Conservation (phyloP, 2,888 invertebrate species). For the Mythimna loreyi region DNA sequence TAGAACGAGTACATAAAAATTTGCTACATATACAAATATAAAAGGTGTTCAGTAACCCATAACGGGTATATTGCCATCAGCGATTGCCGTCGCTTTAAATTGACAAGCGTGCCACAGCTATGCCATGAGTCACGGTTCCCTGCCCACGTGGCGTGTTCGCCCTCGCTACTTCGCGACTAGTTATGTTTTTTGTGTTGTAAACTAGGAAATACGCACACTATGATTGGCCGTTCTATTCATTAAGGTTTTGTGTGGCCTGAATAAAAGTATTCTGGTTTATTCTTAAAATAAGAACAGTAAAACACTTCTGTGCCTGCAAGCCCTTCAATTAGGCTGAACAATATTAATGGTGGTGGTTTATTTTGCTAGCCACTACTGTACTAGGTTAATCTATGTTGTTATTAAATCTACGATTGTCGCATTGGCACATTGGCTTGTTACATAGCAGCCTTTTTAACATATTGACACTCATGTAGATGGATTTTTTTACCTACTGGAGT, state of each 20-base stretch:
- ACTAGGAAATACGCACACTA: slow-evolving; percentile 55
- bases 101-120: slow-evolving; percentile 60
- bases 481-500: neutral
- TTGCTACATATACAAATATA: slow-evolving; percentile 43
- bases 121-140: slow-evolving; percentile 75
- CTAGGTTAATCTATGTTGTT: slow-evolving; percentile 11
- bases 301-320: neutral
- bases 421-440: neutral
- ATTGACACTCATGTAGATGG: neutral
- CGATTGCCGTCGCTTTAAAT: slow-evolving; percentile 51
- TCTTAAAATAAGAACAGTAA: slow-evolving; percentile 7
- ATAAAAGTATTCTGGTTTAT: slow-evolving; percentile 1
- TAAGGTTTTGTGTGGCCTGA: slow-evolving; percentile 7
- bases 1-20: slow-evolving; percentile 26
- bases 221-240: slow-evolving; percentile 39
- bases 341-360: neutral
- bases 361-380: neutral
- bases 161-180: slow-evolving; percentile 59
- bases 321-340: slow-evolving; percentile 23
- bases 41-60: slow-evolving; percentile 48
- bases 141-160: slow-evolving; percentile 72
- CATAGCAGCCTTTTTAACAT: neutral
- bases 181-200: slow-evolving; percentile 64
- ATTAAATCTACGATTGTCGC: neutral
- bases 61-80: slow-evolving; percentile 52